phyloP scores from a whole-genome alignment of 1,140 invertebrate species.

The Drosophila albomicans region DNA sequence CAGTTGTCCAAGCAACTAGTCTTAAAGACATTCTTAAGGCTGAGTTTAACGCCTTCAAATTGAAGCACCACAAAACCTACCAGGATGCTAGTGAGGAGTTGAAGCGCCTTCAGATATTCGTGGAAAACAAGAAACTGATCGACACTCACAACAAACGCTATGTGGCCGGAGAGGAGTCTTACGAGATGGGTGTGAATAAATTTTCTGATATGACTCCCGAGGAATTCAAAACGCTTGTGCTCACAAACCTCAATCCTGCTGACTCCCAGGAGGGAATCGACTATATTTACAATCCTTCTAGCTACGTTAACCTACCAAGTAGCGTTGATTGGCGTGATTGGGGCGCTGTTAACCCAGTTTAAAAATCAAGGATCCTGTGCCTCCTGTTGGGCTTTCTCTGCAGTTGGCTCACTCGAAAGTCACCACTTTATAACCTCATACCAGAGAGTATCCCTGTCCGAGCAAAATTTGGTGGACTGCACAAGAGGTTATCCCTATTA shows the following conservation, averaged over 20 bases:
- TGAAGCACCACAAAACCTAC: not conserved
- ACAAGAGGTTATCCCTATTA: not conserved
- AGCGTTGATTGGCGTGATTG: not conserved
- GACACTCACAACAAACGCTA: not conserved
- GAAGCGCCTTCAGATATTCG: not conserved
- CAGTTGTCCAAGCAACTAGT: not conserved
- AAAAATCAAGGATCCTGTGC: not conserved
- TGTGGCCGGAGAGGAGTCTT: not conserved
- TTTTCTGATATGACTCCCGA: constrained; percentile 2
- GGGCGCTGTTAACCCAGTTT: not conserved
- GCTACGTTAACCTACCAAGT: not conserved
- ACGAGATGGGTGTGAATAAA: constrained; percentile 14
- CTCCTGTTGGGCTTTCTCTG: constrained; percentile 9
- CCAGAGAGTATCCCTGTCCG: not conserved
- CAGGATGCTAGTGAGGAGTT: not conserved
- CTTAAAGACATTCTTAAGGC: not conserved
- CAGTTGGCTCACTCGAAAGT: constrained; percentile 1
- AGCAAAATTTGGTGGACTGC: constrained; percentile 45
- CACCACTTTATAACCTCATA: not conserved
- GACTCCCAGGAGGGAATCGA: not conserved
- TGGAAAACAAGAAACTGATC: too few species aligned
- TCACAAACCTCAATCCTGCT: not conserved
- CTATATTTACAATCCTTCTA: not conserved
- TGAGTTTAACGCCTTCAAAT: constrained; percentile 2
- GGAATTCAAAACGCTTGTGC: constrained; percentile 1